phyloP scores from a whole-genome alignment of 2,113 vertebrate genomes.

The Petaurus breviceps region DNA sequence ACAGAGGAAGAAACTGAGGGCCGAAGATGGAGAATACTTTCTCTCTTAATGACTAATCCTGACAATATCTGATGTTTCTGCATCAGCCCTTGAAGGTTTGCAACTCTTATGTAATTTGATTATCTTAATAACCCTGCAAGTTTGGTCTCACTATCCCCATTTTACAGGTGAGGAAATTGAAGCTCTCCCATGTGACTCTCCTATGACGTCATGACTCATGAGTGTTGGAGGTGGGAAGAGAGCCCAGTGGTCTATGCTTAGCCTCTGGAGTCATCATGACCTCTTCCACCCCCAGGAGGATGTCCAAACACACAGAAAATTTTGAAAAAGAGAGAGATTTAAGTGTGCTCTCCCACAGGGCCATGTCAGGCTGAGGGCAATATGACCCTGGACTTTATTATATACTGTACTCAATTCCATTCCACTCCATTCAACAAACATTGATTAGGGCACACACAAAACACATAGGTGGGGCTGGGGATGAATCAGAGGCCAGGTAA shows the following conservation, averaged over 20 bases:
- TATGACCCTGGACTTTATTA: not conserved
- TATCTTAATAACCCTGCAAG: not conserved
- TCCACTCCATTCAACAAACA: not conserved
- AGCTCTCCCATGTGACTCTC: not conserved
- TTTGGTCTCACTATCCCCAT: not conserved
- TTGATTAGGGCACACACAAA: not conserved
- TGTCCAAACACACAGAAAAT: not conserved
- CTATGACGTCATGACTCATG: too few relatives aligned
- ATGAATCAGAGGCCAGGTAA: not conserved
- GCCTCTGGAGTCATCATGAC: not conserved
- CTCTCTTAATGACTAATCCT: not conserved
- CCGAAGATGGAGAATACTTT: not conserved
- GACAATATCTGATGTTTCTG: not conserved
- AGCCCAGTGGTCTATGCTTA: not conserved
- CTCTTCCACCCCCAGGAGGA: not conserved
- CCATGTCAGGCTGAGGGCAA: not conserved
- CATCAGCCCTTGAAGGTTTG: not conserved
- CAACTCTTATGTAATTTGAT: not conserved
- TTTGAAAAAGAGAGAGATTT: not conserved
- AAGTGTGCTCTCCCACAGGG: not conserved
- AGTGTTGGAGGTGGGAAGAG: not conserved
- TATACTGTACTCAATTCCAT: not conserved
- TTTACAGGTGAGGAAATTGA: not conserved
- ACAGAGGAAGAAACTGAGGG: not conserved
- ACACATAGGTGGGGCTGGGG: not conserved